Evolutionary conservation across 2,888 invertebrate species (phyloP), one percentile per base, ranked within the genome.

Genomic region (Campoletis raptor): DNA sequence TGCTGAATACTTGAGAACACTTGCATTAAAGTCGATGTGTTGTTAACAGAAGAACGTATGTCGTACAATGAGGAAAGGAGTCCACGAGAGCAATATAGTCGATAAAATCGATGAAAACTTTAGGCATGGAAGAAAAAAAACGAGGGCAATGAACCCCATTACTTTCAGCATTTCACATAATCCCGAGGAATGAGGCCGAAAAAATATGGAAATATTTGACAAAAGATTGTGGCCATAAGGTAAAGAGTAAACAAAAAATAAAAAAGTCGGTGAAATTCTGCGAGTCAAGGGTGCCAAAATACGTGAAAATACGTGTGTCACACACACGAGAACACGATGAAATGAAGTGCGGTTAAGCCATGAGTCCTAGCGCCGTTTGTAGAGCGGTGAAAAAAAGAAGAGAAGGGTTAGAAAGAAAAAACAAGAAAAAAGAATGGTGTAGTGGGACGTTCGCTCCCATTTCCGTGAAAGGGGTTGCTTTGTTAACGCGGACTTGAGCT

Each of bases 291-390:
- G 83, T 73, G 84, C 78, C 67, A 74, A 81, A 64, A 78, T 81
- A 42, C 73, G 78, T 54, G 84, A 81, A 81, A 81, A 86, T 81
- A 54, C 73, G 81, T 74, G 84, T 52, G 78, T 76, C 66, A 81
- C 69, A 69, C 64, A 74, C 76, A 76, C 54, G 70, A 77, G 52
- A 52, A 61, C 24, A 12, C n/a, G 69, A 64, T 48, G 69, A 78
- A 84, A 86, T 79, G 86, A 81, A 86, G 84, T 86, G 86, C 86
- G 78, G 84, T 86, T 84, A 69, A 78, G 81, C 84, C 83, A 64
- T 78, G 74, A 74, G 69, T 81, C 45, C 81, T 70, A 64, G 80
- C 45, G 74, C 61, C 45, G 42, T 81, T 36, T 48, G 73, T 74
- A 66, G 30, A 48, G 36, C 18, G 61, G n/a, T 57, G 37, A 76